A percentile compares a stretch with the other conserved stretches of the same genome.
phyloP scores from a whole-genome alignment of 2,113 vertebrate species.

The Motacilla alba region DNA sequence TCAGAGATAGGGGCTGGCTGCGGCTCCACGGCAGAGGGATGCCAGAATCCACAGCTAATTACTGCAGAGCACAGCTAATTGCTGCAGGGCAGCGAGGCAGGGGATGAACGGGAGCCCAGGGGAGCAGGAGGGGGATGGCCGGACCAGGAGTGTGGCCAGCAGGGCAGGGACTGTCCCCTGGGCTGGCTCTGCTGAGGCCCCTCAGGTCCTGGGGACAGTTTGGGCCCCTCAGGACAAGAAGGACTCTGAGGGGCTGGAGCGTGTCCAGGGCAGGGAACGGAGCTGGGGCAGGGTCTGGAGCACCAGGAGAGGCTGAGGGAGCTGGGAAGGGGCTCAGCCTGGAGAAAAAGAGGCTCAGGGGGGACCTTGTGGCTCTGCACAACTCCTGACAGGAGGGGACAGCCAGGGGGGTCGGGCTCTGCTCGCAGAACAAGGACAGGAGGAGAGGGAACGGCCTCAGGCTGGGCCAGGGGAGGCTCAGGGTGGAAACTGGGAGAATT shows the following conservation, averaged over 20 bases:
- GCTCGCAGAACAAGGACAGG: neutral
- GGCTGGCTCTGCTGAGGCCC: neutral
- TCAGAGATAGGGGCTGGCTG: neutral
- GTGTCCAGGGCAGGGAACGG: accelerated
- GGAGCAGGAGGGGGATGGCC: neutral
- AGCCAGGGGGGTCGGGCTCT: accelerated
- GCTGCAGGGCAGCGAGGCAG: neutral
- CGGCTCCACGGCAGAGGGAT: neutral
- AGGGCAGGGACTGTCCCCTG: neutral
- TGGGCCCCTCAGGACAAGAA: neutral
- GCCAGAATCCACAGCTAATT: neutral
- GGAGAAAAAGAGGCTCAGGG: neutral
- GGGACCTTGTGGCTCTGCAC: neutral
- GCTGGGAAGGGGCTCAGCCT: neutral
- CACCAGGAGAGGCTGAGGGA: accelerated
- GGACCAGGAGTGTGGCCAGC: neutral
- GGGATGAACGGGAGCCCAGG: neutral
- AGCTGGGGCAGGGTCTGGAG: neutral
- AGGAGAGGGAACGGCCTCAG: neutral
- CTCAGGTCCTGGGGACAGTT: neutral
- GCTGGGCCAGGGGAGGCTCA: neutral
- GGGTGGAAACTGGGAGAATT: neutral
- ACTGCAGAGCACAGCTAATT: neutral
- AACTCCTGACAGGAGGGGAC: neutral
- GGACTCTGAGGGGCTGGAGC: accelerated